phyloP scores from a whole-genome alignment of 2,113 vertebrate genomes.

The Ameiurus melas region DNA sequence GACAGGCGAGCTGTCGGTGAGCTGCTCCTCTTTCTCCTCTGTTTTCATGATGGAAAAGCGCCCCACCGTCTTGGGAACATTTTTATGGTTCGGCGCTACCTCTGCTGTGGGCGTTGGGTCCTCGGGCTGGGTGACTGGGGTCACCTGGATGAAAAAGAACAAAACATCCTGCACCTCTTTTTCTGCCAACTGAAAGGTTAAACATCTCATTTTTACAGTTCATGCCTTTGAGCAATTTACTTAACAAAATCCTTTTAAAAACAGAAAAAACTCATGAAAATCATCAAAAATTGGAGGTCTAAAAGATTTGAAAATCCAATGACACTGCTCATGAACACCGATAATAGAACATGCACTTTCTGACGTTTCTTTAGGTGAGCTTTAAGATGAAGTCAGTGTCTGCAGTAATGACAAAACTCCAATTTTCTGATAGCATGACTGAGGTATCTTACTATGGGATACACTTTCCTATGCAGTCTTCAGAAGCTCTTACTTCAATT shows the following conservation, averaged over 20 bases:
- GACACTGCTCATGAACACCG: neutral
- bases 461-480: neutral
- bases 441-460: neutral
- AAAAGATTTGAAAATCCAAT: neutral
- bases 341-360: neutral
- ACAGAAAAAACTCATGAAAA: neutral
- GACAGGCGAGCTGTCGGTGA: constrained; percentile 69
- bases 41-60: constrained; percentile 75
- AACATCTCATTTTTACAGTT: neutral
- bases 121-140: constrained; percentile 73
- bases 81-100: constrained; percentile 46
- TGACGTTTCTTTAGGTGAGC: neutral
- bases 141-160: constrained; percentile 70
- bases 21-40: constrained; percentile 63
- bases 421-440: neutral
- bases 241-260: neutral
- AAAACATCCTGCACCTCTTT: neutral
- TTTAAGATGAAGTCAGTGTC: neutral
- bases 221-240: neutral
- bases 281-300: too few relatives aligned
- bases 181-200: neutral
- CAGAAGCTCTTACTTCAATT: neutral
- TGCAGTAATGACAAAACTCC: neutral
- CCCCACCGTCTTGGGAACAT: constrained; percentile 70
- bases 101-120: constrained; percentile 54